Percentiles rank a stretch among this genome's conserved stretches.
These are phyloP conservation scores for Chroicocephalus ridibundus DNA, from an alignment of 2,113 vertebrate genomes.

Conservation along the genomic window DNA sequence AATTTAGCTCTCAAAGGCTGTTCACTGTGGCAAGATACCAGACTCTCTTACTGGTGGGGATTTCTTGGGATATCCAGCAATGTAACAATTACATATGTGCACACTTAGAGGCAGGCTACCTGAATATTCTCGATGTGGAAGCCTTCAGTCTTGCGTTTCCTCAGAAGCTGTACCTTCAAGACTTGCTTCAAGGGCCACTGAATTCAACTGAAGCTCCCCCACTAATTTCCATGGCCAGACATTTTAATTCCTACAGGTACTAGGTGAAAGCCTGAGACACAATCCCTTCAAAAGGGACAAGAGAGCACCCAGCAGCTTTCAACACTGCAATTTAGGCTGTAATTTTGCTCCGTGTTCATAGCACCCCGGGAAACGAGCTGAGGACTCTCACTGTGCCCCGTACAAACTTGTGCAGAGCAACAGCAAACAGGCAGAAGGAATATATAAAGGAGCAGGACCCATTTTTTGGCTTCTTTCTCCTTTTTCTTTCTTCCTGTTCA, in stretches of 20 bases:
- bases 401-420: not conserved
- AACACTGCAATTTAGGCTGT: rapidly evolving
- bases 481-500: not conserved
- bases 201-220: not conserved
- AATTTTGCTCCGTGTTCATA: not conserved
- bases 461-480: not conserved
- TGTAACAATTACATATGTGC: not conserved
- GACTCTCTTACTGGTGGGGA: not conserved
- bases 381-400: not conserved
- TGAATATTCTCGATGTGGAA: rapidly evolving
- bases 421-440: not conserved
- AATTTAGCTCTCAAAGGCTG: not conserved
- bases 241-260: not conserved
- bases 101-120: not conserved
- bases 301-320: not conserved
- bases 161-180: not conserved
- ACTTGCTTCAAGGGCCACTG: not conserved
- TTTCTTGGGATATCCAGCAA: not conserved
- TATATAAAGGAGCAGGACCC: rapidly evolving
- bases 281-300: not conserved
- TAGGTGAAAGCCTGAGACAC: not conserved
- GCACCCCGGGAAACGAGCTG: not conserved
- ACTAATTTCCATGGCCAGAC: not conserved
- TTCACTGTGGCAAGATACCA: not conserved
- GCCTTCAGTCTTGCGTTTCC: not conserved